Percentiles rank a stretch among this genome's conserved stretches.
Conservation (phyloP, 1,140 invertebrate genomes). For the Pseudoatta argentina region DNA sequence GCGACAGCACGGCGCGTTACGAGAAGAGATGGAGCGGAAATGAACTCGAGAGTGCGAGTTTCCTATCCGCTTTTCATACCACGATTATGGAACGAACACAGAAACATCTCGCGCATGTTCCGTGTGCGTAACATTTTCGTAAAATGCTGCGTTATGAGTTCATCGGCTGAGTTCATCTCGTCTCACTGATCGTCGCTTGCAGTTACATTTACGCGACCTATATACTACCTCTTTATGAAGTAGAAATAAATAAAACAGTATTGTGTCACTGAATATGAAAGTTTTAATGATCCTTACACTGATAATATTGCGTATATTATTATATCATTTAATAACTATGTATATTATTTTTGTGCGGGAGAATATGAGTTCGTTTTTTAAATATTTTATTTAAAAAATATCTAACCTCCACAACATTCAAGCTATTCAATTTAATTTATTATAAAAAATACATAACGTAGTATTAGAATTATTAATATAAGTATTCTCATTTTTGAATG, state of each 20-base stretch:
- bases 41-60: constrained; percentile 74
- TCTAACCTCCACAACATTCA: not conserved
- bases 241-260: constrained; percentile 14
- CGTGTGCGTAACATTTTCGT: constrained; percentile 62
- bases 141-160: constrained; percentile 62
- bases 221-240: not conserved
- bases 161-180: constrained; percentile 66
- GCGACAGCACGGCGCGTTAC: constrained; percentile 62
- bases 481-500: not conserved
- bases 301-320: not conserved
- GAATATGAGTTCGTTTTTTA: not conserved
- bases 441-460: not conserved
- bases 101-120: constrained; percentile 44
- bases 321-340: not conserved
- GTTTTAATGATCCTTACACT: not conserved
- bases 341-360: not conserved
- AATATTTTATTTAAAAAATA: not conserved
- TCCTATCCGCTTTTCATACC: constrained; percentile 75
- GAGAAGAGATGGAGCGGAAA: constrained; percentile 71
- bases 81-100: constrained; percentile 70
- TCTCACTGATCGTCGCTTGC: constrained; percentile 59
- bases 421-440: not conserved
- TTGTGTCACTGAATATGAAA: not conserved
- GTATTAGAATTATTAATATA: not conserved
- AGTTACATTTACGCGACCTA: not conserved